Evolutionary conservation across 2,797 vertebrate genomes (phyloP).

Genomic region (Graptemys geographica): DNA sequence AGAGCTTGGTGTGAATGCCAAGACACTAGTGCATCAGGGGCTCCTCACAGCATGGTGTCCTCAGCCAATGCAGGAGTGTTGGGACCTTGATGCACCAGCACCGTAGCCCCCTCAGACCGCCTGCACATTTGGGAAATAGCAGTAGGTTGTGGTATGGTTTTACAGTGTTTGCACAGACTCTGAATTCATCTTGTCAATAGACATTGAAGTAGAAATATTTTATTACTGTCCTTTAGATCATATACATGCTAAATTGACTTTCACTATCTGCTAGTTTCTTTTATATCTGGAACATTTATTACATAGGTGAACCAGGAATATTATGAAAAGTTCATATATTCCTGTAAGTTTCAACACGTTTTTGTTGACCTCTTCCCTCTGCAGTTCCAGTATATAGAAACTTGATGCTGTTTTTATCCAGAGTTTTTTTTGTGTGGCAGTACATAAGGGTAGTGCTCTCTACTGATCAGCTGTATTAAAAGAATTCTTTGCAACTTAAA

Average conservation of each 20-base stretch:
- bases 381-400: not conserved
- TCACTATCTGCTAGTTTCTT: not conserved
- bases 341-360: not conserved
- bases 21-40: not conserved
- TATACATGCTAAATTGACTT: not conserved
- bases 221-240: not conserved
- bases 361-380: not conserved
- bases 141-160: no score
- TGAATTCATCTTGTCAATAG: not conserved
- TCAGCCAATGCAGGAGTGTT: not conserved
- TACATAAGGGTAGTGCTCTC: not conserved
- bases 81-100: rapidly evolving
- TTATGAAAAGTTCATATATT: not conserved
- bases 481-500: not conserved
- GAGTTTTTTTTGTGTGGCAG: not conserved
- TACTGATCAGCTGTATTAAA: not conserved
- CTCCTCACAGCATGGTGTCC: not conserved
- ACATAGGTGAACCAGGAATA: not conserved
- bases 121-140: not conserved
- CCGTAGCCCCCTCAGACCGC: not conserved
- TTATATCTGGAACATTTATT: not conserved
- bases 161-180: not conserved
- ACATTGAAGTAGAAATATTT: not conserved
- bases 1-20: not conserved
- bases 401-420: not conserved